phyloP scores from a whole-genome alignment of 2,797 vertebrate species.

The Falco naumanni region DNA sequence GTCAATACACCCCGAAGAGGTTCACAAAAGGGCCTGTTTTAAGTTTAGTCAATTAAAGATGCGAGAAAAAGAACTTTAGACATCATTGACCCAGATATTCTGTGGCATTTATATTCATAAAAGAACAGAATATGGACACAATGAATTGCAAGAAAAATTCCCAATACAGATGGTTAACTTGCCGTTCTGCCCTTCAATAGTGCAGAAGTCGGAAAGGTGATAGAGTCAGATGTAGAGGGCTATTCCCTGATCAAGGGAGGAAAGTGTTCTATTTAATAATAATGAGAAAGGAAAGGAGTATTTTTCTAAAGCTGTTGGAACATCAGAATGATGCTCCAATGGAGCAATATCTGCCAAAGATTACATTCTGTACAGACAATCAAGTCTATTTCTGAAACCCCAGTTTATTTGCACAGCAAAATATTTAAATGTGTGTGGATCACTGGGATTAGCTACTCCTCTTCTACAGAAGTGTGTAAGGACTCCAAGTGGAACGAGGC shows the following conservation, averaged over 20 bases:
- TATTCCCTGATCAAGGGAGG: constrained; percentile 63
- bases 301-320: constrained; percentile 6
- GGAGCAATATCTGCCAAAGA: background rate
- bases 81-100: constrained; percentile 71
- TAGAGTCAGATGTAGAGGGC: constrained; percentile 58
- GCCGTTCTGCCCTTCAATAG: constrained; percentile 41
- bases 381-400: background rate
- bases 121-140: constrained; percentile 52
- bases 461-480: background rate
- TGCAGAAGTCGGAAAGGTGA: constrained; percentile 61
- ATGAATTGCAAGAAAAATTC: constrained; percentile 62
- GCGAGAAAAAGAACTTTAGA: constrained; percentile 64
- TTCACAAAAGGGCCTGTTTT: constrained; percentile 61
- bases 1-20: constrained; percentile 39
- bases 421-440: background rate
- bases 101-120: constrained; percentile 66
- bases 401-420: background rate
- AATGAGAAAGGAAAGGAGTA: constrained; percentile 38
- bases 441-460: background rate
- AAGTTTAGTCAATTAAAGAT: constrained; percentile 75
- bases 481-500: background rate
- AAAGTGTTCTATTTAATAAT: constrained; percentile 57
- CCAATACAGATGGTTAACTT: constrained; percentile 66
- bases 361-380: background rate
- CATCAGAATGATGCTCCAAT: background rate